Evolutionary conservation across 2,888 invertebrate species (phyloP).

Genomic region (Myopa tessellatipennis): DNA sequence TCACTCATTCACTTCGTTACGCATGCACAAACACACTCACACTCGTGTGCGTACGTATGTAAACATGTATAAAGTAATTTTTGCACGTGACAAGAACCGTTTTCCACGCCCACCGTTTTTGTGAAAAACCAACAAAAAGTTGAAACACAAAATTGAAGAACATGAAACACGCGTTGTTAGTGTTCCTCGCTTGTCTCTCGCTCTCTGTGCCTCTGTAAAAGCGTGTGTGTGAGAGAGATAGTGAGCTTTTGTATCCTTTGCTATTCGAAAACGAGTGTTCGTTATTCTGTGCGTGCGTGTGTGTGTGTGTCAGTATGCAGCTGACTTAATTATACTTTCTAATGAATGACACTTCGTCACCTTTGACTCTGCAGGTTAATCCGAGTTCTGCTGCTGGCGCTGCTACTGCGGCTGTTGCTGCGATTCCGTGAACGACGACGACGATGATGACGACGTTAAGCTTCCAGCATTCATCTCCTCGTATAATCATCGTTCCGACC

Average conservation of each 20-base stretch:
- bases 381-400: neutral
- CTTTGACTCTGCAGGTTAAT: neutral
- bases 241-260: too few species aligned
- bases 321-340: neutral
- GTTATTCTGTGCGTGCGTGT: slow-evolving; percentile 21
- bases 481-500: neutral
- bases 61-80: neutral
- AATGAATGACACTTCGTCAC: slow-evolving; percentile 4
- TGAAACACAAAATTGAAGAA: too few species aligned
- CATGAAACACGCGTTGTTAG: too few species aligned
- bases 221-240: too few species aligned
- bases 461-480: neutral
- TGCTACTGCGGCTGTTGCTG: neutral
- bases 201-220: neutral
- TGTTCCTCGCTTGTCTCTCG: too few species aligned
- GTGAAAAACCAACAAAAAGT: too few species aligned
- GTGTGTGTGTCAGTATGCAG: slow-evolving; percentile 2
- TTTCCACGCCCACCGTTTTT: too few species aligned
- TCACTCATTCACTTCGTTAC: slow-evolving; percentile 2
- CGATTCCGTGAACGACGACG: neutral
- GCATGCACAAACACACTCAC: slow-evolving; percentile 21
- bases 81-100: too few species aligned
- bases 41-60: slow-evolving; percentile 17
- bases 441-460: neutral
- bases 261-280: neutral